These are phyloP conservation scores for Lasiommata megera DNA, from an alignment of 2,888 invertebrate genomes.

Conservation along the genomic window DNA sequence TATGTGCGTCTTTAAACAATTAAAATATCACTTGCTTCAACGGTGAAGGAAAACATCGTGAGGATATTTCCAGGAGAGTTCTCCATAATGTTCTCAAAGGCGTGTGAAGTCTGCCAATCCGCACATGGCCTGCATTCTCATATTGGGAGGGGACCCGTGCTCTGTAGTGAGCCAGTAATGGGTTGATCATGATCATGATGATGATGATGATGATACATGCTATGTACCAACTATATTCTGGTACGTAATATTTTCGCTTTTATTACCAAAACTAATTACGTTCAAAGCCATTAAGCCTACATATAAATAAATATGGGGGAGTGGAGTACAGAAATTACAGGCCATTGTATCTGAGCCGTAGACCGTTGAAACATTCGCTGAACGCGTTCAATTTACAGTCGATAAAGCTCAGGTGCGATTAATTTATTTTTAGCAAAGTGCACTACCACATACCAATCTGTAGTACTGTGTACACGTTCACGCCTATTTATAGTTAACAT, in stretches of 20 bases:
- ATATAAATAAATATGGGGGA: neutral
- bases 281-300: neutral
- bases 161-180: too few relatives aligned
- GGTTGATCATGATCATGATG: too few relatives aligned
- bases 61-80: too few relatives aligned
- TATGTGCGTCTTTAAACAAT: too few relatives aligned
- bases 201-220: too few relatives aligned
- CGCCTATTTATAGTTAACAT: neutral
- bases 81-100: too few relatives aligned
- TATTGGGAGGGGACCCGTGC: too few relatives aligned
- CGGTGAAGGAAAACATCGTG: too few relatives aligned
- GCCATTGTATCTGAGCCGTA: constrained; percentile 8
- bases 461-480: neutral
- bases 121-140: too few relatives aligned
- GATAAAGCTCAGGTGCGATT: constrained; percentile 17
- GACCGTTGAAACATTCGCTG: constrained; percentile 13
- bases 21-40: too few relatives aligned
- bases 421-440: constrained; percentile 19
- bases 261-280: neutral
- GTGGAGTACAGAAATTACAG: constrained; percentile 9
- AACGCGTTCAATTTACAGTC: constrained; percentile 24
- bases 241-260: neutral
- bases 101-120: too few relatives aligned
- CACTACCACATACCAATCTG: neutral
- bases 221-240: too few relatives aligned